Conservation (phyloP, 2,888 invertebrate genomes). For the Sarcophaga caerulescens region DNA sequence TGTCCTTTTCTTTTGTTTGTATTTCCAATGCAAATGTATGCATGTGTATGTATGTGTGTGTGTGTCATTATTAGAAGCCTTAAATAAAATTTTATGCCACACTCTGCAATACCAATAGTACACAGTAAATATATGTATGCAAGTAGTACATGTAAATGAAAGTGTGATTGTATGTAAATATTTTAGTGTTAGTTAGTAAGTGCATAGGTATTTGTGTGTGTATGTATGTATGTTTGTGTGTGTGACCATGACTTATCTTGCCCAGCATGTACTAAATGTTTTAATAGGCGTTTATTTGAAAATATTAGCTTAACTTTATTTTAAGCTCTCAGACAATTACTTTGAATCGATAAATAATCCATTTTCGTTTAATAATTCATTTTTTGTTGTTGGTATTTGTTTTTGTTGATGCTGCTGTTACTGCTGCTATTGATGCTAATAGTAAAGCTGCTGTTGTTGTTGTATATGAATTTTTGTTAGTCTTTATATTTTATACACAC, state of each 20-base stretch:
- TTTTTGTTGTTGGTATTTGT: neutral
- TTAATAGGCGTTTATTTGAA: slow-evolving; percentile 68
- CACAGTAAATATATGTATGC: slow-evolving; percentile 11
- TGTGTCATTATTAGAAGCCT: slow-evolving; percentile 33
- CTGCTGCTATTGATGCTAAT: neutral
- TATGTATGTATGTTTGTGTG: neutral
- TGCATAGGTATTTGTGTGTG: neutral
- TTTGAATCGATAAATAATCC: slow-evolving; percentile 66
- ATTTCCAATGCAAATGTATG: neutral
- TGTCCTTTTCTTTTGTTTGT: slow-evolving; percentile 3
- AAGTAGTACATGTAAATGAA: too few relatives aligned
- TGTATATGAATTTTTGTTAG: neutral
- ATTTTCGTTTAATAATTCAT: slow-evolving; percentile 37
- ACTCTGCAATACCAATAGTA: slow-evolving; percentile 34
- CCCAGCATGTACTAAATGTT: slow-evolving; percentile 64
- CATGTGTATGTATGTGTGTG: neutral
- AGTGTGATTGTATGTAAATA: neutral
- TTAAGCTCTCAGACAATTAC: slow-evolving; percentile 63
- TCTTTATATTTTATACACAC: neutral
- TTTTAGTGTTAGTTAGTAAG: neutral
- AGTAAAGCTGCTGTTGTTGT: neutral
- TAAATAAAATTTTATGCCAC: slow-evolving; percentile 48
- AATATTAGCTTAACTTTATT: slow-evolving; percentile 67
- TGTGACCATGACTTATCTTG: slow-evolving; percentile 54
- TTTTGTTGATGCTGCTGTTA: neutral